A percentile compares a stretch with the other conserved stretches of the same genome.
phyloP scores from a whole-genome alignment of 2,113 vertebrate species.

The Petrocephalus microphthalmus region DNA sequence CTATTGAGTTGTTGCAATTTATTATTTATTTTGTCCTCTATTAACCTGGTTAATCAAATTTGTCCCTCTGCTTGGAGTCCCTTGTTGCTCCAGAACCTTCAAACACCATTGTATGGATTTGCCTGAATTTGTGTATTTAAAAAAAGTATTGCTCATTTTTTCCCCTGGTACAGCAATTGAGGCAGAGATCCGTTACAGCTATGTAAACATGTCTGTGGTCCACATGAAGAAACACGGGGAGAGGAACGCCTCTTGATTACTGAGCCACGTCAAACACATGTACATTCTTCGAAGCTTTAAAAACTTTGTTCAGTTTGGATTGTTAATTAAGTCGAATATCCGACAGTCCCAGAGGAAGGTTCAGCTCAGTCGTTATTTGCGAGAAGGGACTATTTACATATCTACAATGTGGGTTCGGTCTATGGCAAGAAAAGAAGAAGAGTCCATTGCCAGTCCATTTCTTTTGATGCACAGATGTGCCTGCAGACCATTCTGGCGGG shows the following conservation, averaged over 20 bases:
- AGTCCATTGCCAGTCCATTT: not conserved
- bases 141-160: conserved; percentile 20
- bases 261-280: conserved; percentile 42
- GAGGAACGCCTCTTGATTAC: conserved; percentile 48
- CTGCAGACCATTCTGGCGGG: not conserved
- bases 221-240: conserved; percentile 33
- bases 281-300: conserved; percentile 39
- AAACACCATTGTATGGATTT: conserved; percentile 7
- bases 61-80: not conserved
- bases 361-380: conserved; percentile 7
- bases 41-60: not conserved
- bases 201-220: conserved; percentile 47
- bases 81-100: not conserved
- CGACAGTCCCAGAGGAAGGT: not conserved
- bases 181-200: conserved; percentile 51
- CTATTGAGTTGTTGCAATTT: not conserved
- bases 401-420: not conserved
- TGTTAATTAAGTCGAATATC: conserved; percentile 5
- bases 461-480: not conserved
- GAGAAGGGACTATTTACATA: conserved; percentile 19
- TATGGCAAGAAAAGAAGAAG: not conserved
- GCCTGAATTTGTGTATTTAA: not conserved
- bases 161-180: conserved; percentile 45
- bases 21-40: not conserved
- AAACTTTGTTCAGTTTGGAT: conserved; percentile 21